These are phyloP conservation scores for Plestiodon gilberti DNA, from an alignment of 2,113 vertebrate genomes.

Conservation along the genomic window DNA sequence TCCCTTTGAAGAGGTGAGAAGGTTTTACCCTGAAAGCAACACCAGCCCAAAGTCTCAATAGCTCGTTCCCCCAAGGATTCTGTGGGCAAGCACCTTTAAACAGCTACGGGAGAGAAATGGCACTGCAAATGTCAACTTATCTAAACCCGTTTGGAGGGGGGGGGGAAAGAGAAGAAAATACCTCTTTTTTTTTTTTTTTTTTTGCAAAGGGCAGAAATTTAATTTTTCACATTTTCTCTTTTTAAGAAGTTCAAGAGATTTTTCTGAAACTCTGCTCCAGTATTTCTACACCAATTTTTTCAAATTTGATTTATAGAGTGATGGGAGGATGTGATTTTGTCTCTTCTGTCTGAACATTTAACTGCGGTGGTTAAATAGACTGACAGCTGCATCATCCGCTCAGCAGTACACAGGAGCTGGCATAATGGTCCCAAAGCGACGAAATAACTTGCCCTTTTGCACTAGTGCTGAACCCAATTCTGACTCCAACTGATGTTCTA, in stretches of 20 bases:
- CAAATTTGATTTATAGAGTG: neutral
- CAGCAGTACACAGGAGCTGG: neutral
- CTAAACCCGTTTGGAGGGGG: conserved; percentile 61
- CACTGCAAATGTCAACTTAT: conserved; percentile 77
- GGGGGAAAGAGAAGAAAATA: conserved; percentile 73
- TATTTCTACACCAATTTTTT: neutral
- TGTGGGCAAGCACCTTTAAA: conserved; percentile 75
- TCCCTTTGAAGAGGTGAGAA: conserved; percentile 78
- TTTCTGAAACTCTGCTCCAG: no score
- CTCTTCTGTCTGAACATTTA: neutral
- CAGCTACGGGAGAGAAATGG: conserved; percentile 71
- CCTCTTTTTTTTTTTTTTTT: no score
- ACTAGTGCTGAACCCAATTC: neutral
- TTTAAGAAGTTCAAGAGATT: conserved; percentile 31
- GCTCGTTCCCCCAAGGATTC: conserved; percentile 73
- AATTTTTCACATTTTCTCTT: conserved; percentile 48
- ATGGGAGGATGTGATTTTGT: neutral
- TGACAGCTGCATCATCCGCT: neutral
- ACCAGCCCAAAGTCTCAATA: conserved; percentile 68
- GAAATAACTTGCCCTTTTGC: neutral
- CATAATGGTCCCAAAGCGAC: neutral
- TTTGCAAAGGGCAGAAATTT: conserved; percentile 69
- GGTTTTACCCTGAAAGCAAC: conserved; percentile 77
- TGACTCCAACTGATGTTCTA: neutral
- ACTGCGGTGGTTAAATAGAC: neutral